A percentile compares a stretch with the other conserved stretches of the same genome.
phyloP scores from a whole-genome alignment of 2,888 invertebrate species.

The Megastigmus dorsalis region DNA sequence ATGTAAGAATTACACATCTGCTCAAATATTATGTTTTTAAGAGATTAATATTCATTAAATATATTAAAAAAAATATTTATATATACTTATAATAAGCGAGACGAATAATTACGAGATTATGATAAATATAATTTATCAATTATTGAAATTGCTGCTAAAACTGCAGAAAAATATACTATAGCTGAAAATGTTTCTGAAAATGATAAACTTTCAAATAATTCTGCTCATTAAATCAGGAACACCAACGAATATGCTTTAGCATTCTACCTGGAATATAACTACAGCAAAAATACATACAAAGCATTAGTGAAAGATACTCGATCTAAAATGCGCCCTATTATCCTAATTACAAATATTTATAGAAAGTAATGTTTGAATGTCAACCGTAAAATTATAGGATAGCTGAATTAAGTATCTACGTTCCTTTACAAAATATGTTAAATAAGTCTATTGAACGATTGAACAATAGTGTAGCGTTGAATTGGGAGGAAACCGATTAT shows the following conservation, averaged over 20 bases:
- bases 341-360: conserved; percentile 7
- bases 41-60: no score
- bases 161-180: neutral
- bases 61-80: no score
- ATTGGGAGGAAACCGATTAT: conserved; percentile 7
- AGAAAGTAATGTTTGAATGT: neutral
- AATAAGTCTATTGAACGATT: conserved; percentile 28
- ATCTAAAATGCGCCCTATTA: neutral
- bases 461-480: neutral
- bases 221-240: conserved; percentile 6
- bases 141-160: neutral
- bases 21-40: no score
- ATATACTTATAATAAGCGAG: no score
- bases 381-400: neutral
- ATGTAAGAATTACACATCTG: no score
- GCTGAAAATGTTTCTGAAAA: neutral
- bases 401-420: neutral
- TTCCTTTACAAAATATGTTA: conserved; percentile 13
- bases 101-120: neutral
- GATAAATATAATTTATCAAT: neutral
- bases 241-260: conserved; percentile 9
- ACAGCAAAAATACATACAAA: neutral
- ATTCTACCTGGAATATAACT: conserved; percentile 16
- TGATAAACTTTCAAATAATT: neutral
- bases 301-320: neutral